Conservation (phyloP, 2,797 vertebrate species). For the Botia almorhae region DNA sequence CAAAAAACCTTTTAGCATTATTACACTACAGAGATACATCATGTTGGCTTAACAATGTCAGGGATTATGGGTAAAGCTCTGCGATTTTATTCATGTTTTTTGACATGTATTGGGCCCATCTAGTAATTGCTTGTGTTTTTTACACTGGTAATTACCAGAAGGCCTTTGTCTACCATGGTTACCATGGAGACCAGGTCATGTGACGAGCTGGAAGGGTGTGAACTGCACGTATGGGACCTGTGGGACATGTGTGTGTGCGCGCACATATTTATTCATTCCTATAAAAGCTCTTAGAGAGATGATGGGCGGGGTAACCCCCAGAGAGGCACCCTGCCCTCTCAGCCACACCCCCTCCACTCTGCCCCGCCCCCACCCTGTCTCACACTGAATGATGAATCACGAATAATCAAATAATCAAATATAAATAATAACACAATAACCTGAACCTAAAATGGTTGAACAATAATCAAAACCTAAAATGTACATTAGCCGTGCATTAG, state of each 20-base stretch:
- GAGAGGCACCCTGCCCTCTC: neutral
- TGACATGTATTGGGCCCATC: too few species aligned
- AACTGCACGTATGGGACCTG: slow-evolving; percentile 49
- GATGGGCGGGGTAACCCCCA: slow-evolving; percentile 31
- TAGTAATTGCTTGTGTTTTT: slow-evolving; percentile 44
- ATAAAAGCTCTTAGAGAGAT: slow-evolving; percentile 38
- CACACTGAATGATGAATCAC: slow-evolving; percentile 20
- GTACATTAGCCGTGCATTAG: too few species aligned
- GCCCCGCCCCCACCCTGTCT: neutral
- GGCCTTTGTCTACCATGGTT: slow-evolving; percentile 51
- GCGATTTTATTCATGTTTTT: too few species aligned
- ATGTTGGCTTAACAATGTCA: too few species aligned
- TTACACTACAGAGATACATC: too few species aligned
- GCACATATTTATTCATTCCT: slow-evolving; percentile 13
- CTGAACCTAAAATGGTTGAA: too few species aligned
- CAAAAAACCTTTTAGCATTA: too few species aligned
- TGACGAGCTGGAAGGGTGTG: slow-evolving; percentile 52
- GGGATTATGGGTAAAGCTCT: too few species aligned
- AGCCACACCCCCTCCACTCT: neutral
- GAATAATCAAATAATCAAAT: too few species aligned
- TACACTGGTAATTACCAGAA: slow-evolving; percentile 44
- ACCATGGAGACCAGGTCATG: slow-evolving; percentile 57
- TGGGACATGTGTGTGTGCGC: slow-evolving; percentile 44
- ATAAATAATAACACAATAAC: too few species aligned
- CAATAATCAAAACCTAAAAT: neutral